Evolutionary conservation across 2,113 vertebrate species (phyloP).

Genomic region (Crypturellus undulatus): DNA sequence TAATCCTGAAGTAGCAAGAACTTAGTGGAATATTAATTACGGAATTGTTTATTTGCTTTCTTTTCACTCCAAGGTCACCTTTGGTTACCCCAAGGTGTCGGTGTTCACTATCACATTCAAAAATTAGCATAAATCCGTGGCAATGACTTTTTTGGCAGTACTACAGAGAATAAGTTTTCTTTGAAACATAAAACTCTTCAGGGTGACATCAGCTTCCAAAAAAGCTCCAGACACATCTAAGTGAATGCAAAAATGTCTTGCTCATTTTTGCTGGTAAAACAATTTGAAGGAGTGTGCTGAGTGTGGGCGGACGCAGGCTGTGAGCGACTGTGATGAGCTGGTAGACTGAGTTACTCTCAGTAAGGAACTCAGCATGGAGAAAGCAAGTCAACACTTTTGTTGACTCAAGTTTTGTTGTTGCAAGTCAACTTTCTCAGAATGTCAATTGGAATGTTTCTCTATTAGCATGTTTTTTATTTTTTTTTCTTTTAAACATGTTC

Average conservation of each 20-base stretch:
- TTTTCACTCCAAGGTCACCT: neutral
- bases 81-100: neutral
- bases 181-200: neutral
- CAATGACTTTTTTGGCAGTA: neutral
- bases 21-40: neutral
- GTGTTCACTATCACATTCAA: neutral
- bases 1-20: neutral
- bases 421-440: neutral
- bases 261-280: constrained; percentile 7
- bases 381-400: neutral
- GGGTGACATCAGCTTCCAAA: neutral
- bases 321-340: neutral
- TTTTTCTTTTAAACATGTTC: neutral
- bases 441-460: neutral
- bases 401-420: no score
- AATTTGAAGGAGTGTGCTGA: neutral
- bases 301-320: constrained; percentile 17
- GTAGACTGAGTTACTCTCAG: neutral
- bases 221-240: neutral
- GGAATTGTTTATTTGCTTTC: neutral
- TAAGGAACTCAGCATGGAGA: neutral
- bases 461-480: neutral
- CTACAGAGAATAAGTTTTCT: neutral
- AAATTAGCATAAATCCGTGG: neutral
- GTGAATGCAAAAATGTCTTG: neutral